Evolutionary conservation across 2,797 vertebrate genomes (phyloP), one percentile per base, ranked within the genome.

Genomic region (Siniperca scherzeri): DNA sequence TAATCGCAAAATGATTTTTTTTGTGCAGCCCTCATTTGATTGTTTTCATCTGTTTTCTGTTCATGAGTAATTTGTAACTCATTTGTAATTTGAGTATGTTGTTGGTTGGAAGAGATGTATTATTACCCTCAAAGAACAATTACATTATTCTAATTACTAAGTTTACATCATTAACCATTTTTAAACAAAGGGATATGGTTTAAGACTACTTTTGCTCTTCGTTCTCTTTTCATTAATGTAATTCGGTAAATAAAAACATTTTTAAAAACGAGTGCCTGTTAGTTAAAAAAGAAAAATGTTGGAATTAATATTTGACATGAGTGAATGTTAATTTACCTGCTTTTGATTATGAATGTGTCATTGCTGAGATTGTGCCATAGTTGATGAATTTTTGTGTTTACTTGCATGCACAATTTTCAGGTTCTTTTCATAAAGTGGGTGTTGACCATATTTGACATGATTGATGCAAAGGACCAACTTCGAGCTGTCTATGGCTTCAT

Each of bases 401-500:
- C 21, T 17, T 73, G 4, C 10, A 13, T 74, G 16, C 40, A 3
- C 21, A 50, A 30, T 66, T 77, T 85, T 27, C 88, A 99, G 98
- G 57, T 97, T 87, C 91, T 99, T 71, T 99, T 99, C 89, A 86
- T 98, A 67, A 97, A 96, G 85, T 99, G 99, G 99, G 89, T 98
- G 30, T 94, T 99, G 87, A 97, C 97, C 4, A 44, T 99, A 81
- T 99, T 98, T 95, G 98, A 99, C 95, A 96, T 97, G 92, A 97
- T 99, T 76, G 96, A 98, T 76, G 90, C 81, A 52, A 99, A 98
- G 90, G 97, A 98, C 40, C 87, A 97, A 38, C 87, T 99, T 73
- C 95, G 94, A 82, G 95, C 96, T 1, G 93, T 99, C 70, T 99
- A 99, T 84, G 97, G 98, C 78, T 96, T 98, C 92, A 97, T 99